Percentiles rank a stretch among this genome's conserved stretches.
phyloP scores from a whole-genome alignment of 2,113 vertebrate species.

The Hemichromis elongatus region DNA sequence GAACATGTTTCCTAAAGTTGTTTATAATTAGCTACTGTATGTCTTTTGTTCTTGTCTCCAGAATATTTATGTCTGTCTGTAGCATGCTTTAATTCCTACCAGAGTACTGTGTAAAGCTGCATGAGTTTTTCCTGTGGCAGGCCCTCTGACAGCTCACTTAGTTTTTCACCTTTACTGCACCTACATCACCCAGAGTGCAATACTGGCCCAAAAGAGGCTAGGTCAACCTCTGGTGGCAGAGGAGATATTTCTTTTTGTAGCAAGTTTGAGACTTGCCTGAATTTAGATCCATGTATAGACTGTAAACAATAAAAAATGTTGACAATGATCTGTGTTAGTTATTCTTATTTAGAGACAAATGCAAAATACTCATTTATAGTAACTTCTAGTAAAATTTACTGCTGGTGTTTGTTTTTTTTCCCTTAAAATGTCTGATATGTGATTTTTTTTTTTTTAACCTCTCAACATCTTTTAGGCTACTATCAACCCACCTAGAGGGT shows the following conservation, averaged over 20 bases:
- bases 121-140: conserved; percentile 58
- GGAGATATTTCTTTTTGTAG: conserved; percentile 53
- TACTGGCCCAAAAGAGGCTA: conserved; percentile 42
- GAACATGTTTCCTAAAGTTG: conserved; percentile 5
- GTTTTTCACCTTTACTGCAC: conserved; percentile 41
- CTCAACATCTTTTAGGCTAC: not conserved
- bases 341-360: not conserved
- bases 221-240: conserved; percentile 54
- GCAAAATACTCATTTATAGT: not conserved
- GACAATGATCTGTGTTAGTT: conserved; percentile 5
- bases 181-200: conserved; percentile 70
- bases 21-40: conserved; percentile 9
- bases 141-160: conserved; percentile 28
- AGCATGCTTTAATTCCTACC: conserved; percentile 67
- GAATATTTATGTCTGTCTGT: conserved; percentile 39
- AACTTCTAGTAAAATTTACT: not conserved
- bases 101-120: conserved; percentile 63
- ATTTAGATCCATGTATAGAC: conserved; percentile 62
- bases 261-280: conserved; percentile 69
- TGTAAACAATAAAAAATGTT: conserved; percentile 65
- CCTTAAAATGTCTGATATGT: not conserved
- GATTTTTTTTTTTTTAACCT: not conserved
- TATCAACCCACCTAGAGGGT: not conserved
- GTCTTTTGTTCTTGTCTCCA: conserved; percentile 17
- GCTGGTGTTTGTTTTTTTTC: no score